Base-by-base conservation (phyloP, 1,140 invertebrate species). In the Helicoverpa armigera region DNA sequence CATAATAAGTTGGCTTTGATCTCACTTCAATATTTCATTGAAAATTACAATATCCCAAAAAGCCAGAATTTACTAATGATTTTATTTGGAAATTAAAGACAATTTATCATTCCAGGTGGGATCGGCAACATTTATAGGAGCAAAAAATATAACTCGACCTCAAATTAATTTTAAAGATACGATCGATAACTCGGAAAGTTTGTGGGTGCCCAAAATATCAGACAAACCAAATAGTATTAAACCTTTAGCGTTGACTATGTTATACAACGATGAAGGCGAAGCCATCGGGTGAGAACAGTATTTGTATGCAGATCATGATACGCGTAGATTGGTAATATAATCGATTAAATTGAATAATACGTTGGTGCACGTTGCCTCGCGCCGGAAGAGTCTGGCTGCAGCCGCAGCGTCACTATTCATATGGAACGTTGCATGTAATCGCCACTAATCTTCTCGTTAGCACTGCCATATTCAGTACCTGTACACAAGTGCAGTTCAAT, bases 191-290 rank as follows among this genome's bases (percentile, higher is more conserved):
- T 23, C 89, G 0, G 96, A 96, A 16, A 96, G 95, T 61, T 96
- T 97, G 16, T 99, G 98, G 96, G 94, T 97, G 63, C 98, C 98
- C 0, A 96, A 96, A 83, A 96, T 99, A 13, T 97, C 96, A 63
- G 96, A 98, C 13, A 99, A 99, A 94, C 98, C 98, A 0, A 98
- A 99, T 94, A 97, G 97, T 10, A 89, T 98, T 0, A 98, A 97
- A 88, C 98, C 98, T 0, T 92, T 99, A 4, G 96, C 97, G 1
- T 94, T 98, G 67, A 91, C 97, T 9, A 97, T 97, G 74, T 95
- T 97, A 83, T 96, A 96, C 83, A 96, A 97, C 83, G 96, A 97
- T 10, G 90, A 96, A 53, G 96, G 96, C 0, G 95, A 95, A 69
- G 86, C 95, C 18, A 93, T 95, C 2, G 95, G 94, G 92, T 93